Conservation (phyloP, 2,113 vertebrate species). For the Carettochelys insculpta region DNA sequence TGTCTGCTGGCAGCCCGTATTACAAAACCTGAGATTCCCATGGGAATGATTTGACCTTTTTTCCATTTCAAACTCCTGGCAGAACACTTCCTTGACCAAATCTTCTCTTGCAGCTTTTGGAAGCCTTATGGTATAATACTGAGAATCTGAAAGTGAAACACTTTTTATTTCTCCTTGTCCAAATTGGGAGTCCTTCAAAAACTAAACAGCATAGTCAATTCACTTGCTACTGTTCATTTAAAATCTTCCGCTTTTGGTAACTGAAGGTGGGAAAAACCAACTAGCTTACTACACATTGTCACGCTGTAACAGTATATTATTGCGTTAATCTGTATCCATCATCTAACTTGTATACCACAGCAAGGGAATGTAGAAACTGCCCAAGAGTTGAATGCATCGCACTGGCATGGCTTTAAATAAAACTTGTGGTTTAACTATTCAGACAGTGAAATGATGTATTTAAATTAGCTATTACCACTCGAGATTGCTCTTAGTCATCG, state of each 20-base stretch:
- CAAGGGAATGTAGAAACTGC: background rate
- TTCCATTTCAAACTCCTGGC: background rate
- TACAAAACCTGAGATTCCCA: fast-evolving
- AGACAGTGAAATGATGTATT: too few species aligned
- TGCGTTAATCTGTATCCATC: background rate
- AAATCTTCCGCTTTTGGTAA: fast-evolving
- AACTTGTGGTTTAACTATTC: too few species aligned
- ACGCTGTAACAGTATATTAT: background rate
- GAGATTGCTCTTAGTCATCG: too few species aligned
- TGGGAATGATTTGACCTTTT: fast-evolving
- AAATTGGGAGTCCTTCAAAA: background rate
- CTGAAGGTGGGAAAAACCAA: background rate
- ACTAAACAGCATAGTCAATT: background rate
- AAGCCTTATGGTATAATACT: fast-evolving
- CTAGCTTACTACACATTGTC: fast-evolving
- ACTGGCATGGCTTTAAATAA: background rate
- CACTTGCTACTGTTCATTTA: too few species aligned
- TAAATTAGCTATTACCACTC: too few species aligned
- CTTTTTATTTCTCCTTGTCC: fast-evolving
- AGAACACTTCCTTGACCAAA: background rate
- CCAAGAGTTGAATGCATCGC: fast-evolving
- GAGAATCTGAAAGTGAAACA: background rate
- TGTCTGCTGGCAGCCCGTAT: background rate
- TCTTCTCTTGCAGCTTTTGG: fast-evolving
- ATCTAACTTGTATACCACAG: fast-evolving